Percentiles rank a stretch among this genome's conserved stretches.
Evolutionary conservation across 2,888 invertebrate genomes (phyloP).

Genomic region (Drosophila birchii): DNA sequence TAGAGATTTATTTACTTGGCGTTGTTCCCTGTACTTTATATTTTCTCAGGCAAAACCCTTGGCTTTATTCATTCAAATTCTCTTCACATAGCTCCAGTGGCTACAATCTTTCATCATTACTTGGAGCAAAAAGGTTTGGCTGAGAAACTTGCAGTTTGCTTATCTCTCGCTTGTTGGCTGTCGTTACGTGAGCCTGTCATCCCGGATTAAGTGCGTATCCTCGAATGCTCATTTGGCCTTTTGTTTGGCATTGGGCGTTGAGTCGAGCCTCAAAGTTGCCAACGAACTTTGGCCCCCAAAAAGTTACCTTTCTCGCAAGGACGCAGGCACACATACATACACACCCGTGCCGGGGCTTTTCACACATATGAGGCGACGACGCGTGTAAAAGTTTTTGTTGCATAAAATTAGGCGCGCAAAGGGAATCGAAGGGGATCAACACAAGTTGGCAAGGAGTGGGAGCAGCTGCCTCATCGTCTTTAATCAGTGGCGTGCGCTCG

Average conservation of each 20-base stretch:
- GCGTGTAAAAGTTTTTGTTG: constrained; percentile 78
- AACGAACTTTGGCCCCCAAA: constrained; percentile 58
- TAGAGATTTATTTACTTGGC: background rate
- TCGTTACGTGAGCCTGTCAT: constrained; percentile 71
- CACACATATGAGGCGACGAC: constrained; percentile 67
- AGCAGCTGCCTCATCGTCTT: constrained; percentile 54
- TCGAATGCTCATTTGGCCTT: constrained; percentile 49
- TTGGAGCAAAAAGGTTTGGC: constrained; percentile 28
- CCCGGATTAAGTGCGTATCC: constrained; percentile 72
- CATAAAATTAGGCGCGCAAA: constrained; percentile 61
- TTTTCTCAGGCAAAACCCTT: no score
- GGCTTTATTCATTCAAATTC: constrained; percentile 43
- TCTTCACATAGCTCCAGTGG: constrained; percentile 34
- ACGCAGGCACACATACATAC: constrained; percentile 10
- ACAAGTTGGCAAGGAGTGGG: constrained; percentile 2
- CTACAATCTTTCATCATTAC: constrained; percentile 52
- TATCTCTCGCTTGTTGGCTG: constrained; percentile 56
- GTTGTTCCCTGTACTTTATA: background rate
- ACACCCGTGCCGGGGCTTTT: constrained; percentile 11
- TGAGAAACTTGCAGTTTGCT: constrained; percentile 63
- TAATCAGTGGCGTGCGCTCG: constrained; percentile 70
- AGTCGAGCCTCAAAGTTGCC: constrained; percentile 17
- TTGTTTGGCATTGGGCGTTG: constrained; percentile 46
- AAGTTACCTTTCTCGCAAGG: constrained; percentile 64
- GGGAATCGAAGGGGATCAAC: constrained; percentile 15